These are phyloP conservation scores for Capreolus pygargus DNA, from an alignment of 2,113 vertebrate genomes.

Conservation along the genomic window DNA sequence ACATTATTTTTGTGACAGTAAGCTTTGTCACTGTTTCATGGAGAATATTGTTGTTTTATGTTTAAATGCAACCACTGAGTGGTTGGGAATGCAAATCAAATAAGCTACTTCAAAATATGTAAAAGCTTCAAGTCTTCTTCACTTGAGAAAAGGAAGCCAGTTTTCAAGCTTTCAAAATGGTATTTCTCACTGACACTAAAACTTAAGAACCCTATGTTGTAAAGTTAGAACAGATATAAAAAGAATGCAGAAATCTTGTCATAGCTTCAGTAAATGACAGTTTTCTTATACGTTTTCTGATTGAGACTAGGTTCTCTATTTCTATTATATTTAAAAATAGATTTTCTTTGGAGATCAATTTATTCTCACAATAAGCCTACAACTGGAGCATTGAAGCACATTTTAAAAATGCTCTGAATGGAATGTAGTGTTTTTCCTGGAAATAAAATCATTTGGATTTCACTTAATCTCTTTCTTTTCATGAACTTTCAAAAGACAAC, in stretches of 20 bases:
- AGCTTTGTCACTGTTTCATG: neutral
- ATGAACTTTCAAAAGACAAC: neutral
- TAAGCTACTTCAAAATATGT: neutral
- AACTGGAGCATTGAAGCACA: neutral
- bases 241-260: neutral
- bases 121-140: neutral
- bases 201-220: neutral
- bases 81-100: constrained; percentile 38
- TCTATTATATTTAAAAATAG: constrained; percentile 2
- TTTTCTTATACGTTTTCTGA: neutral
- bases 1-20: neutral
- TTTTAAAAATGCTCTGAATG: neutral
- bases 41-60: constrained; percentile 24
- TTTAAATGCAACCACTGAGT: constrained; percentile 28
- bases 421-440: neutral
- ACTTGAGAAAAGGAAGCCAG: neutral
- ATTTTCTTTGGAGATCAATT: constrained; percentile 23
- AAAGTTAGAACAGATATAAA: neutral
- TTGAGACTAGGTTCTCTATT: neutral
- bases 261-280: neutral
- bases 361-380: neutral
- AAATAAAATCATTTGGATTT: neutral
- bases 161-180: constrained; percentile 19
- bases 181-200: constrained; percentile 20
- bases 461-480: neutral